Evolutionary conservation across 2,113 vertebrate species (phyloP), one percentile per base, ranked within the genome.

Genomic region (Heteronetta atricapilla): DNA sequence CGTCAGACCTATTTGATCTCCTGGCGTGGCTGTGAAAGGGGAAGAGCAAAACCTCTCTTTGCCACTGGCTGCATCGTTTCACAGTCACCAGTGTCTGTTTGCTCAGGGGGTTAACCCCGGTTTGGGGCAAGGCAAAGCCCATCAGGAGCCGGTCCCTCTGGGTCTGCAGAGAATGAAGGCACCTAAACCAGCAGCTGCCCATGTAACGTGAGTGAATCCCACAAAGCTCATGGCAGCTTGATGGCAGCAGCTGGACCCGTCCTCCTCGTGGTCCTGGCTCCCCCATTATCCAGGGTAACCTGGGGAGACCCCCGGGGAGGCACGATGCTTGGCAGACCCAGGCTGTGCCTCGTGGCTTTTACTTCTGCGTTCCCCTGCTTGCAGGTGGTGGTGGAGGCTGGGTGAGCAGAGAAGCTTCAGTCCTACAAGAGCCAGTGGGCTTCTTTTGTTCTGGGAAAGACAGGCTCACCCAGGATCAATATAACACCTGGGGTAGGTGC

Each of bases 351-450:
- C 11, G 5, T 18, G 14, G 25, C 3, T 3, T 40, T 92, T 78
- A 8, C 36, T 55, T 44, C 20, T 1, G 0, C 2, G 0, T 52
- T 38, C 11, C 19, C 23, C 9, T 0, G 0, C 11, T 29, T 9
- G 0, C 25, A 42, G 19, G 56, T 36, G 5, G 17, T 69, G 67
- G 10, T 44, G 69, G 20, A 36, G 29, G 20, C 68, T 56, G 48
- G 34, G 6, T 11, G 40, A 82, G 38, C 25, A 42, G 31, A 72
- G 59, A 36, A 34, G 28, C 48, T 76, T 80, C 53, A 79, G 58
- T n/a, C 59, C 33, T 34, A 7, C 23, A 19, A 21, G 13, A 80
- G 20, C 20, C 2, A 2, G 19, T 6, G 26, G 38, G 15, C 10
- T 66, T 2, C 29, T 88, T 88, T 74, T 69, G 13, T 81, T 90